These are phyloP conservation scores for Puma concolor DNA, from an alignment of 2,113 vertebrate genomes.

Conservation along the genomic window DNA sequence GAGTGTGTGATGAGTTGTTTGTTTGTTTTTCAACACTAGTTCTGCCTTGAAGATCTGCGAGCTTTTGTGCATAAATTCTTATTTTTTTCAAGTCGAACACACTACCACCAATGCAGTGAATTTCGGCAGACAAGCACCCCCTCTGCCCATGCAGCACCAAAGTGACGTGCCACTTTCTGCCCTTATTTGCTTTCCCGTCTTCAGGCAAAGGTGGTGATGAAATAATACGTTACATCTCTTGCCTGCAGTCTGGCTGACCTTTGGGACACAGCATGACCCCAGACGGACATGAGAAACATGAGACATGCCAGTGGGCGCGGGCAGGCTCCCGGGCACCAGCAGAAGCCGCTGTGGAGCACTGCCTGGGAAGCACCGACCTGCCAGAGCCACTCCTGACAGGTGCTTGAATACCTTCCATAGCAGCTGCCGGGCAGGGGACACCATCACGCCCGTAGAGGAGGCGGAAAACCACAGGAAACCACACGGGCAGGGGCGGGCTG, in stretches of 20 bases:
- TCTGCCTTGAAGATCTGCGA: not conserved
- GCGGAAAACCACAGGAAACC: not conserved
- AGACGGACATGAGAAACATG: not conserved
- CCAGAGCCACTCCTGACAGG: not conserved
- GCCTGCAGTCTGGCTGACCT: not conserved
- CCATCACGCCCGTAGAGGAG: rapidly evolving
- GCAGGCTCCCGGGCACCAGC: not conserved
- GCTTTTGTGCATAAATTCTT: not conserved
- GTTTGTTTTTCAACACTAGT: not conserved
- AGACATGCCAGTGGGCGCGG: not conserved
- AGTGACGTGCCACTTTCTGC: not conserved
- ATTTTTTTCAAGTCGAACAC: not conserved
- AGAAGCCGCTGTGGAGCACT: not conserved
- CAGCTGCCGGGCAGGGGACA: rapidly evolving
- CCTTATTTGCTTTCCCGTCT: not conserved
- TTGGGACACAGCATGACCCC: not conserved
- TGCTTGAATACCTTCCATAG: not conserved
- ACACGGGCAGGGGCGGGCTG: rapidly evolving
- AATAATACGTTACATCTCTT: not conserved
- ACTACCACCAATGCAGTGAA: not conserved
- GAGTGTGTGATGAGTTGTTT: not conserved
- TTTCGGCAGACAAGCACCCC: not conserved
- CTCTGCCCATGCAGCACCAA: not conserved
- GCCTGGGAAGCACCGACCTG: not conserved
- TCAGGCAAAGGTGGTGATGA: not conserved